Conservation (phyloP, 2,797 vertebrate genomes). For the Pangasius sanitwongsei region DNA sequence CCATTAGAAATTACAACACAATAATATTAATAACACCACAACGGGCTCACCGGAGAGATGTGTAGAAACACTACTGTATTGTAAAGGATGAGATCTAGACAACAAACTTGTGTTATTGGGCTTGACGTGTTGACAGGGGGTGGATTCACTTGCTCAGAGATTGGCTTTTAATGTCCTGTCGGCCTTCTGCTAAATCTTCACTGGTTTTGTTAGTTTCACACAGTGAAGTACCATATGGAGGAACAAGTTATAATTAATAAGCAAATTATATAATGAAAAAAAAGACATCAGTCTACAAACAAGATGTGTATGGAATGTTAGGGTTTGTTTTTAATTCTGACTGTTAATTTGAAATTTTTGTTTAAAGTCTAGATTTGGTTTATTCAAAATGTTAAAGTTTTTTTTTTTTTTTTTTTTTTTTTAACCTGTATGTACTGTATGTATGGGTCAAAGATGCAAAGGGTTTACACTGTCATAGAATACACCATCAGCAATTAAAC, state of each 20-base stretch:
- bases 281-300: not conserved
- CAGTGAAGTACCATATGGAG: slow-evolving; percentile 16
- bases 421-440: no score
- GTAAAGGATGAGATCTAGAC: not conserved
- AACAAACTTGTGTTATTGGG: slow-evolving; percentile 22
- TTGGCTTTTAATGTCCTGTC: slow-evolving; percentile 48
- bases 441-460: not conserved
- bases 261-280: slow-evolving; percentile 13
- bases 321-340: not conserved
- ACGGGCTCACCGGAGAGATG: not conserved
- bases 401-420: not conserved
- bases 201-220: slow-evolving; percentile 28
- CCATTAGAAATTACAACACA: slow-evolving; percentile 49
- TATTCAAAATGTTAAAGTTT: not conserved
- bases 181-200: slow-evolving; percentile 35
- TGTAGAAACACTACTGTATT: not conserved
- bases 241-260: slow-evolving; percentile 40
- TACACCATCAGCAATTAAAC: not conserved
- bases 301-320: not conserved
- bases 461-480: not conserved
- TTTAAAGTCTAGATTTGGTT: not conserved
- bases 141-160: slow-evolving; percentile 51
- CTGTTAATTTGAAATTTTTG: not conserved
- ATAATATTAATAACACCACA: slow-evolving; percentile 34
- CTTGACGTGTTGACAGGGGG: slow-evolving; percentile 55